A percentile compares a stretch with the other conserved stretches of the same genome.
phyloP scores from a whole-genome alignment of 2,113 vertebrate genomes.

The Parus major region DNA sequence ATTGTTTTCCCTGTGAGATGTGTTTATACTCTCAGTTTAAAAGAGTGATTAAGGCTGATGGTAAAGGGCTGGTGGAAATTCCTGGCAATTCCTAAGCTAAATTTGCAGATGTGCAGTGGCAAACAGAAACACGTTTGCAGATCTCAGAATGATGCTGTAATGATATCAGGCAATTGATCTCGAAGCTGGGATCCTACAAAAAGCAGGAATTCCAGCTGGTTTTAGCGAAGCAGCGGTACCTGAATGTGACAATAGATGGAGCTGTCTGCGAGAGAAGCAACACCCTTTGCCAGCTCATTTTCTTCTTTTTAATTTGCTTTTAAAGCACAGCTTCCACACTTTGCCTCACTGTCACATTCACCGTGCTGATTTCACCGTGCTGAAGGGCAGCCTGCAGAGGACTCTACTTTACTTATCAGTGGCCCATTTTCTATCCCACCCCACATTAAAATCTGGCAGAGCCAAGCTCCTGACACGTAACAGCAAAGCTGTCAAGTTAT shows the following conservation, averaged over 20 bases:
- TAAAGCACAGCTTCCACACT: background rate
- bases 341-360: background rate
- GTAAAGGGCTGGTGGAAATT: background rate
- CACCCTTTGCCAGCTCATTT: background rate
- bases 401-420: background rate
- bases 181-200: background rate
- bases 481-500: background rate
- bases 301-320: background rate
- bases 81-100: background rate
- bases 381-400: background rate
- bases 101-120: background rate
- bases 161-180: background rate
- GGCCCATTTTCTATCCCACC: background rate
- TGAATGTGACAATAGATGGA: slow-evolving; percentile 40
- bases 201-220: background rate
- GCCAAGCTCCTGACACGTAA: background rate
- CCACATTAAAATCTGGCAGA: background rate
- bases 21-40: background rate
- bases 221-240: background rate
- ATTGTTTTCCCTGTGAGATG: background rate
- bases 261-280: slow-evolving; percentile 50
- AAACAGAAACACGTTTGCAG: background rate
- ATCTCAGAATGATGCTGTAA: background rate
- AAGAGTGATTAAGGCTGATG: background rate
- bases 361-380: background rate